Evolutionary conservation across 2,888 invertebrate genomes (phyloP).

Genomic region (Trichopria drosophilae): DNA sequence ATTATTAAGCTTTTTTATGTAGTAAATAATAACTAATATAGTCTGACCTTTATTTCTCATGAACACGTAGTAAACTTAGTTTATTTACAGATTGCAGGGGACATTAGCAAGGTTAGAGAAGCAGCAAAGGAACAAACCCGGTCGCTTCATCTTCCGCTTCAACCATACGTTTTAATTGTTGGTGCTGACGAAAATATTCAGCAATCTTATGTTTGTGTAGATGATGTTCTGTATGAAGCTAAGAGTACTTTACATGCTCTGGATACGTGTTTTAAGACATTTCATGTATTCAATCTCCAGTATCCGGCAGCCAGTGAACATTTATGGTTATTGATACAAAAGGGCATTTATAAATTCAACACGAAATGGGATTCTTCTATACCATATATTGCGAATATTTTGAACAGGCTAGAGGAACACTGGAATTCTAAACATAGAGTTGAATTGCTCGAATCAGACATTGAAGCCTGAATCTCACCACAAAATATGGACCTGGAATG

Average conservation of each 20-base stretch:
- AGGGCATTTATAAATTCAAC: slow-evolving; percentile 24
- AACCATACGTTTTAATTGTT: background rate
- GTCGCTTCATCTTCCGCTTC: background rate
- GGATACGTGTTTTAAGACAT: slow-evolving; percentile 15
- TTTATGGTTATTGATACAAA: slow-evolving; percentile 26
- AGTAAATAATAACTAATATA: no score
- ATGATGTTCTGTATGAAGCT: background rate
- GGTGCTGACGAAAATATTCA: background rate
- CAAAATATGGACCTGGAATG: no score
- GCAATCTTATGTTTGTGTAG: background rate
- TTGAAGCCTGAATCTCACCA: no score
- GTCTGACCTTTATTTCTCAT: no score
- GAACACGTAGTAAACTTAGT: no score
- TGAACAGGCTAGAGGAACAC: background rate
- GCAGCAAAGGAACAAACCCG: background rate
- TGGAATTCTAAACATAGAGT: background rate
- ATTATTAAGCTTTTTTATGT: no score
- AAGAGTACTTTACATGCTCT: background rate
- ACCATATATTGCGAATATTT: background rate
- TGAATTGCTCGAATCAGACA: no score
- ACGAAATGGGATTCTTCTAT: background rate
- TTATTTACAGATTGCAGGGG: background rate
- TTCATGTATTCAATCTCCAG: slow-evolving; percentile 21
- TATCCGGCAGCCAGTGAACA: slow-evolving; percentile 28
- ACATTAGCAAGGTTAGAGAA: background rate